Base-by-base conservation (phyloP, 1,140 invertebrate species). In the Bombus breviceps region DNA sequence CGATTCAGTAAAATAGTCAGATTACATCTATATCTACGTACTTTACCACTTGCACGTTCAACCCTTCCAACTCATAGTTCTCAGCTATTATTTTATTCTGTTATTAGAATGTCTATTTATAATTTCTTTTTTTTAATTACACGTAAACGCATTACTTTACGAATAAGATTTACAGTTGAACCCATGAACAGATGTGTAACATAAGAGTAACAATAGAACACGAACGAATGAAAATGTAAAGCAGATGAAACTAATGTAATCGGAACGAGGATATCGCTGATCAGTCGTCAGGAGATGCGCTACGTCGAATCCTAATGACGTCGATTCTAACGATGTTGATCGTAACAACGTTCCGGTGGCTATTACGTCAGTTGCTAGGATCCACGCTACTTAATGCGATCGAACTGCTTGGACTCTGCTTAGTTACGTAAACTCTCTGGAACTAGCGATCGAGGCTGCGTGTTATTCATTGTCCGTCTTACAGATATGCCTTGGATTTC, bases 401-500 rank as follows among this genome's bases (percentile, higher is more conserved):
- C 66, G 59, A 68, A 43, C 22, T n/a, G 43, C 59, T 80, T 53
- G 28, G 32, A 85, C 25, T 81, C 28, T 37, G 43, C 41, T 81
- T 41, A 39, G 79, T 81, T 73, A 85, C 41, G 78, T 43, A 85
- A 85, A 85, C 78, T 81, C 59, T 66, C 79, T 41, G 37, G 34
- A 57, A 43, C 43, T 32, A 43, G 28, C 53, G 78, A 85, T 85
- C 84, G 79, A 81, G 73, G 71, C 71, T 59, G 66, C 72, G 62
- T 81, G 47, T 84, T 86, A 86, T 89, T 86, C 86, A 83, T 90
- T 89, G 86, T 90, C 34, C 83, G 82, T 88, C 89, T 90, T 90
- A 90, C 86, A 68, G 79, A 66, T 71, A 81, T 81, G 81, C 89
- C 87, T 88, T 72, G 53, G 82, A 69, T 57, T 71, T 57, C 72